phyloP scores from a whole-genome alignment of 1,140 invertebrate species.

The Gonioctena quinquepunctata region DNA sequence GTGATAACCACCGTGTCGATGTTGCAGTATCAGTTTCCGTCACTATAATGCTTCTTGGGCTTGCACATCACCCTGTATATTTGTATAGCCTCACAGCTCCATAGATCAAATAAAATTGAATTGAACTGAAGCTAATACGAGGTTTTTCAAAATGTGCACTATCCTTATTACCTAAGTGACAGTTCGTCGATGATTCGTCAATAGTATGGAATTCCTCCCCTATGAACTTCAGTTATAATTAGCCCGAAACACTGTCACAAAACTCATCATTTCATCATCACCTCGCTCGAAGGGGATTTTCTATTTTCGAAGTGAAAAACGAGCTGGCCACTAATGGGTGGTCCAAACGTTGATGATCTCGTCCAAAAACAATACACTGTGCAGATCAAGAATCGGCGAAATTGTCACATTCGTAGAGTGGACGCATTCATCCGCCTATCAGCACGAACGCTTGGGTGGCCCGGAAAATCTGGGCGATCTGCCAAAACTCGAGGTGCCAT shows the following conservation, averaged over 20 bases:
- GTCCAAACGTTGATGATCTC: slow-evolving; percentile 39
- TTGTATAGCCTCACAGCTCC: too few relatives aligned
- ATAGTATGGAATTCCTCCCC: too few relatives aligned
- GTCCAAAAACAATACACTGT: slow-evolving; percentile 37
- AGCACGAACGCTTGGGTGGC: slow-evolving; percentile 45
- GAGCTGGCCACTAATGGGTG: slow-evolving; percentile 35
- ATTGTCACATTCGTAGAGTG: neutral
- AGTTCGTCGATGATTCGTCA: too few relatives aligned
- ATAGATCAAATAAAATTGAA: too few relatives aligned
- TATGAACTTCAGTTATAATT: too few relatives aligned
- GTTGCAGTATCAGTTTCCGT: too few relatives aligned
- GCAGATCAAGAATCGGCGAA: slow-evolving; percentile 4
- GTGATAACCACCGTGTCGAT: too few relatives aligned
- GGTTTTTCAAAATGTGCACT: too few relatives aligned
- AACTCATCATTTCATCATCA: slow-evolving; percentile 36
- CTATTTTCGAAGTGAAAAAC: slow-evolving; percentile 23
- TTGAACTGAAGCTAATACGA: too few relatives aligned
- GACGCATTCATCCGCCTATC: slow-evolving; percentile 46
- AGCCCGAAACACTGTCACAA: neutral
- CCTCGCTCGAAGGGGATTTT: slow-evolving; percentile 29
- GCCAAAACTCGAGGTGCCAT: slow-evolving; percentile 38
- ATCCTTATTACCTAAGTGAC: neutral
- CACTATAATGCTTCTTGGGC: too few relatives aligned
- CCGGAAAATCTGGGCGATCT: slow-evolving; percentile 31
- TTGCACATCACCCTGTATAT: too few relatives aligned